Conservation (phyloP, 2,113 vertebrate species). For the Melanerpes aurifrons region DNA sequence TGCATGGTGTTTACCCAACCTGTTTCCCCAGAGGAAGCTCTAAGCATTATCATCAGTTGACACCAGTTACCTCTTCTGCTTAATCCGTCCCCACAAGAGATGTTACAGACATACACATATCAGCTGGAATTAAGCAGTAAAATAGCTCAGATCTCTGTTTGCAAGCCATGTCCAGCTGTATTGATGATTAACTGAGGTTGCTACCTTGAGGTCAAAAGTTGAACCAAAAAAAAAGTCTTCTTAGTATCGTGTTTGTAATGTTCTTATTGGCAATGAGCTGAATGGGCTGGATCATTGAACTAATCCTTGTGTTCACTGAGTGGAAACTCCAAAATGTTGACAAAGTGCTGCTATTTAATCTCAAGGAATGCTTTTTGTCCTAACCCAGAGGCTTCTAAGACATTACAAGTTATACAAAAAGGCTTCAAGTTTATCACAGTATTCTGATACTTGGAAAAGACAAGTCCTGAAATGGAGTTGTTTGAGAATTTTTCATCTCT, state of each 20-base stretch:
- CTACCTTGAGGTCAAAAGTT: slow-evolving; percentile 50
- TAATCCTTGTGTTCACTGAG: slow-evolving; percentile 18
- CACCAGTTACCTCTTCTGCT: slow-evolving; percentile 30
- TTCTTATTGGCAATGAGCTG: slow-evolving; percentile 34
- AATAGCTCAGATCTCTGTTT: neutral
- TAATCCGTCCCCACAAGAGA: slow-evolving; percentile 23
- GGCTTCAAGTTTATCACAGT: neutral
- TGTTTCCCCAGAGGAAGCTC: slow-evolving; percentile 21
- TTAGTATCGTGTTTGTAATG: slow-evolving; percentile 7
- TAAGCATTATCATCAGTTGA: slow-evolving; percentile 38
- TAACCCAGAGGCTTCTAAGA: neutral
- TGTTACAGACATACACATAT: neutral
- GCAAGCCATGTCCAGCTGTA: neutral
- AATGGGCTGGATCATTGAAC: slow-evolving; percentile 22
- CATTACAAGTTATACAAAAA: neutral
- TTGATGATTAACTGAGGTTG: neutral
- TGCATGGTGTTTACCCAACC: neutral
- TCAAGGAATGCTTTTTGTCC: slow-evolving; percentile 55
- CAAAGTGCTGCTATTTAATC: slow-evolving; percentile 45
- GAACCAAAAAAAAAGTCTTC: neutral
- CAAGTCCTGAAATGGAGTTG: neutral
- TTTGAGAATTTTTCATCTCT: neutral
- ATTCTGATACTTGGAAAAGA: neutral
- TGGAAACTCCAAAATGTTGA: slow-evolving; percentile 50
- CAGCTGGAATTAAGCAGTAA: neutral